These are phyloP conservation scores for Matsumyia berberina DNA, from an alignment of 2,888 invertebrate species.

Conservation along the genomic window DNA sequence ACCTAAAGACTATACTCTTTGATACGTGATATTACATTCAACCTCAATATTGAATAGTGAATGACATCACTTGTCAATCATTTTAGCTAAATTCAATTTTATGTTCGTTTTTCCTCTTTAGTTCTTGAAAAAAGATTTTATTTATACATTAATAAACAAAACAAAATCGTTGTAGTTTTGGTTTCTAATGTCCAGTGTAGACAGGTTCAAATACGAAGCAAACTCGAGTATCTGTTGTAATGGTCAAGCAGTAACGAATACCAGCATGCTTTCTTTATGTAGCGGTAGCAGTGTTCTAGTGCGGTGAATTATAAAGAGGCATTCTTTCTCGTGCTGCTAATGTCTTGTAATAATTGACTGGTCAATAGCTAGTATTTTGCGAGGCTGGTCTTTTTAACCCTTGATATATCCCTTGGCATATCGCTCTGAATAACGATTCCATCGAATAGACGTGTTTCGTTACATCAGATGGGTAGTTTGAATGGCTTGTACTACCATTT, in stretches of 20 bases:
- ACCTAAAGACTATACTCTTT: conserved; percentile 91
- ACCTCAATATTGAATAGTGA: conserved; percentile 9
- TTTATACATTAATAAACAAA: conserved; percentile 21
- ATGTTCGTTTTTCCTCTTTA: neutral
- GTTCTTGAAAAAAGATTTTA: neutral
- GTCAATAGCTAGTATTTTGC: too few relatives aligned
- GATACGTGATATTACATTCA: conserved; percentile 74
- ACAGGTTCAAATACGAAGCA: too few relatives aligned
- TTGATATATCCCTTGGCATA: conserved; percentile 19
- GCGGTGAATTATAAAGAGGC: too few relatives aligned
- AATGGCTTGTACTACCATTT: conserved; percentile 15
- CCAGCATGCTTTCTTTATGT: too few relatives aligned
- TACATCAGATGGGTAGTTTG: conserved; percentile 13
- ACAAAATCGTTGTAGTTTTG: neutral
- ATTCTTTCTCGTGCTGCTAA: too few relatives aligned
- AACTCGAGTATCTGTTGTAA: too few relatives aligned
- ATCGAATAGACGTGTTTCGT: conserved; percentile 12
- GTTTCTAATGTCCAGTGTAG: neutral
- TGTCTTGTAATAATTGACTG: too few relatives aligned
- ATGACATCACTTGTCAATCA: conserved; percentile 13
- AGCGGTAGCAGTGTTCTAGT: too few relatives aligned
- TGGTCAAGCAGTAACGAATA: too few relatives aligned
- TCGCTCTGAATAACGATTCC: conserved; percentile 9
- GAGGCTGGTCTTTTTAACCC: conserved; percentile 2
- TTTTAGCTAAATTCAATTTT: conserved; percentile 26